phyloP scores from a whole-genome alignment of 2,113 vertebrate species.

The Columba janthina region DNA sequence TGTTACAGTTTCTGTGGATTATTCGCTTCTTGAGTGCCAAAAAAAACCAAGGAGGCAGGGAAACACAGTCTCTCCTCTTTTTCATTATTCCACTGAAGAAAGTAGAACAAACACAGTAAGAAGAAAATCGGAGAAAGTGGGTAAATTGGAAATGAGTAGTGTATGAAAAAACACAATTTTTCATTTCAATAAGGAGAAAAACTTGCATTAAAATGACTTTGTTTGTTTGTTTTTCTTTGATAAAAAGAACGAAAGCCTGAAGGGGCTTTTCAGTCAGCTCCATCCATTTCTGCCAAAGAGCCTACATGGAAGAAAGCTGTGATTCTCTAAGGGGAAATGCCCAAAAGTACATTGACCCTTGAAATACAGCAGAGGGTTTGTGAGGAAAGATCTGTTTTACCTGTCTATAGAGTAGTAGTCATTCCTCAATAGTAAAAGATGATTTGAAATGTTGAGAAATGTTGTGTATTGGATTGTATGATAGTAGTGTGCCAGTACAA shows the following conservation, averaged over 20 bases:
- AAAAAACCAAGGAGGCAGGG: background rate
- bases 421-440: background rate
- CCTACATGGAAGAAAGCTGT: background rate
- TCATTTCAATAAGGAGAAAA: background rate
- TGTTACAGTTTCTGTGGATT: background rate
- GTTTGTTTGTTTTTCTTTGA: background rate
- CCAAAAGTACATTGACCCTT: background rate
- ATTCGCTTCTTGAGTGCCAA: background rate
- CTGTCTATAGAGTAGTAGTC: background rate
- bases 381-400: background rate
- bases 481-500: background rate
- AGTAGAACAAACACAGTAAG: background rate
- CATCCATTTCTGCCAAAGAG: background rate
- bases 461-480: background rate
- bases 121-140: background rate
- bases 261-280: background rate
- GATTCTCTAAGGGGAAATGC: background rate
- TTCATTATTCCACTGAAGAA: background rate
- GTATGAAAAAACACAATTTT: background rate
- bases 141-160: background rate
- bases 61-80: background rate
- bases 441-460: background rate
- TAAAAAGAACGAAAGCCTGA: background rate
- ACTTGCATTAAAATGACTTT: background rate
- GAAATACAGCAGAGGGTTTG: background rate